Conservation (phyloP, 2,888 invertebrate genomes). For the Rotaria sp. region DNA sequence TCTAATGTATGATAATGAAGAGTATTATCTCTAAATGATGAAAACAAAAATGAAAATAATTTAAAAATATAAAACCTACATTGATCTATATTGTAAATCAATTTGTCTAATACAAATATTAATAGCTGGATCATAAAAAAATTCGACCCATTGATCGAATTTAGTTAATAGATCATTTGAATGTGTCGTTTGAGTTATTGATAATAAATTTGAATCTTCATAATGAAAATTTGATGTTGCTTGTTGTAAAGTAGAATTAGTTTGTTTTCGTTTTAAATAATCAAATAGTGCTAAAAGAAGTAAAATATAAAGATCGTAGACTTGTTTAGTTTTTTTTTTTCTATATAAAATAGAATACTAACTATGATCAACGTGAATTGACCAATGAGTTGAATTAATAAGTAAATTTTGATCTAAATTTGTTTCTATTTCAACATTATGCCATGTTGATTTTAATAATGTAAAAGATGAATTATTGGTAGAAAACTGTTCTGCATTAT, state of each 20-base stretch:
- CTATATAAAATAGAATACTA: not conserved
- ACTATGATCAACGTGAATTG: not conserved
- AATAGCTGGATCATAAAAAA: not conserved
- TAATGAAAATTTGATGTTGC: not conserved
- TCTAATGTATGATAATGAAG: not conserved
- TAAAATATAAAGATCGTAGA: too few species aligned
- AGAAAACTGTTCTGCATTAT: not conserved
- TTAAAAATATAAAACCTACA: not conserved
- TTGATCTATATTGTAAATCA: not conserved
- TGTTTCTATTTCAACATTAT: not conserved
- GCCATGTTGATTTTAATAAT: constrained; percentile 1
- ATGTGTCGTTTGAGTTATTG: not conserved
- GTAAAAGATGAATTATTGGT: not conserved
- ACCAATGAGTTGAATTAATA: not conserved
- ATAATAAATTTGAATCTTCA: not conserved
- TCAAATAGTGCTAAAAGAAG: not conserved
- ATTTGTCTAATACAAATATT: not conserved
- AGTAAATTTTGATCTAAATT: not conserved
- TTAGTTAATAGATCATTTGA: not conserved
- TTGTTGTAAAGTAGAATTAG: not conserved
- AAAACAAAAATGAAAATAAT: not conserved
- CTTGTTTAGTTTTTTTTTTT: not conserved
- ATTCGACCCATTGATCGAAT: not conserved
- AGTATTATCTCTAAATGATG: not conserved
- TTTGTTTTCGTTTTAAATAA: not conserved